Evolutionary conservation across 2,888 invertebrate genomes (phyloP), one percentile per base, ranked within the genome.

Genomic region (Cheiracanthium punctorium): DNA sequence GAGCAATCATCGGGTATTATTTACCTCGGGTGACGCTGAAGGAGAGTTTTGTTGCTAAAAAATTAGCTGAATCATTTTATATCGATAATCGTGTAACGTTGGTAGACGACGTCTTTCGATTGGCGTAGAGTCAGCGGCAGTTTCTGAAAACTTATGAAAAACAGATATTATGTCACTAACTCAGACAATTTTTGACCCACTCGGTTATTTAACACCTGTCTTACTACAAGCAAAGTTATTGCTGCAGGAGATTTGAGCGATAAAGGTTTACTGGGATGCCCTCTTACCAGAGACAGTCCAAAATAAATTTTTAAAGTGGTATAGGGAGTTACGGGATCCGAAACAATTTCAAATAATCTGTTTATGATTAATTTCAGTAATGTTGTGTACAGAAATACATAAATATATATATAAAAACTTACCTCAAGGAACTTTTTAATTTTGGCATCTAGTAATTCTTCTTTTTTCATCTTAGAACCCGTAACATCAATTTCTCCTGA

Each of bases 381-480:
- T n/a, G n/a, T n/a, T n/a, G n/a, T n/a, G n/a, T n/a, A n/a, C n/a
- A n/a, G n/a, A n/a, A n/a, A n/a, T n/a, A n/a, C n/a, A n/a, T n/a
- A n/a, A n/a, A n/a, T n/a, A n/a, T n/a, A n/a, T n/a, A n/a, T n/a
- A n/a, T 37, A 37, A 58, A 58, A 52, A 71, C 88, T 81, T 79
- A 89, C 88, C 71, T 87, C 96, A 93, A 96, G 93, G 93, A 96
- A 97, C 93, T 96, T 96, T 95, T 96, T 95, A 93, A 96, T 96
- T 95, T 96, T 96, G 93, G 96, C 96, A 93, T 96, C 96, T 93
- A 96, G 94, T 93, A 96, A 95, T 93, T 93, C 93, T 90, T 96
- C 96, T 92, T 95, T 95, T 91, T 95, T 95, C 94, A 95, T 95
- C 93, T 95, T 94, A 92, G 95, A 95, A 92, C 94, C 93, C 91